Base-by-base conservation (phyloP, 2,113 vertebrate species). In the Diphyllodes magnificus region DNA sequence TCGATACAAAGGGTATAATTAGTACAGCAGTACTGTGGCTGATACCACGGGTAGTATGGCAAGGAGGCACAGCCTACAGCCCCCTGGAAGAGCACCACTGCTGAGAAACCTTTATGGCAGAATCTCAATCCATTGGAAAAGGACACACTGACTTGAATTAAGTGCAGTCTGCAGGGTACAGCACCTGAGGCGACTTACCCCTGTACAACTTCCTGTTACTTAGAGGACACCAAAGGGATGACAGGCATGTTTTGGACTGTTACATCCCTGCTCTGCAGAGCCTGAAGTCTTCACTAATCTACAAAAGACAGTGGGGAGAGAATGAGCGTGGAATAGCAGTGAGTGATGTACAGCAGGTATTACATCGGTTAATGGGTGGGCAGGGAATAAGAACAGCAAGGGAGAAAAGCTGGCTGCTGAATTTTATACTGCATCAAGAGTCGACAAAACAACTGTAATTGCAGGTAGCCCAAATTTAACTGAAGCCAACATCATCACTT, bases 1-100 rank as follows among this genome's bases (percentile, higher is more conserved):
- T 45, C 1, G 0, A 53, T 69, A 40, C 3, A 15, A 71, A 81
- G 1, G 1, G 44, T 39, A 39, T 57, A 20, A 16, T 50, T 8
- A 72, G 35, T 18, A 28, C 14, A 37, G 53, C 75, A 94, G 64
- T 4, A 11, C 35, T 35, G 47, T 30, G 68, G 76, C 73, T 64
- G 75, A 28, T 25, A 28, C 23, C 63, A 10, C 5, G 2, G 75
- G 23, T 1, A 44, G 42, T 39, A 40, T 7, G 45, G 66, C 66
- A 77, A 76, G 45, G 84, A 91, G 39, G 35, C 22, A 30, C 4
- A 44, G 51, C 63, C 45, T 13, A 30, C 2, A 42, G 71, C 6
- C 40, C 40, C 57, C 53, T 40, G 57, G 16, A 44, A 79, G 85
- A 76, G 49, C 82, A 91, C 73, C 61, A 35, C 39, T 61, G 47